Base-by-base conservation (phyloP, 2,797 vertebrate genomes). In the Amblyraja radiata region DNA sequence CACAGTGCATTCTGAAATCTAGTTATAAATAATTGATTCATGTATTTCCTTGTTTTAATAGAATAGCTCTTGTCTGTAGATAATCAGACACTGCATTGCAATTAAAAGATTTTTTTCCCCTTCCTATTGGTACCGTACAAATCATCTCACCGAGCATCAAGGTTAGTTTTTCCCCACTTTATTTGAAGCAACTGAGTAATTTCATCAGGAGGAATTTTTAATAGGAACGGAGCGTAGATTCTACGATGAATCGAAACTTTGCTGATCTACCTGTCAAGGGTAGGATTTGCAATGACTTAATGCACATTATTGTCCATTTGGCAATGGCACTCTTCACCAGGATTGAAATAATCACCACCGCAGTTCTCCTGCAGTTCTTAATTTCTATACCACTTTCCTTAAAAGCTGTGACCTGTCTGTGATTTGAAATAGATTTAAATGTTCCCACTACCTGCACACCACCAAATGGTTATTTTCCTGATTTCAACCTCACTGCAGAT, bases 21-120 rank as follows among this genome's bases (percentile, higher is more conserved):
- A 68, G 65, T 88, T 88, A 88, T 68, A 36, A 36, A 88, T 88
- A 68, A 88, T 36, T 88, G n/a, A 88, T 88, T 68, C n/a, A 36
- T 36, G 9, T 68, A 68, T 88, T 3, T 65, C 14, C 18, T 88
- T 88, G n/a, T 65, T 88, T 88, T 68, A 68, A 16, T 28, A 16
- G n/a, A 16, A 88, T 65, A 68, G 63, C 84, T 32, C 36, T 65
- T 32, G n/a, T 2, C n/a, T 88, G 32, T 68, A 88, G 84, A 88
- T 79, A 39, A 79, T 88, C 63, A 68, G 84, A 9, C 63, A 65
- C 61, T 68, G 63, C 9, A 16, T 23, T 68, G 84, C 84, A 88
- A 68, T 74, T 74, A 36, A 88, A 9, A 21, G n/a, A 8, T 68
- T 88, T 88, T n/a, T 2, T 8, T 68, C 88, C 36, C 16, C 28